These are phyloP conservation scores for Megalopta genalis DNA, from an alignment of 1,140 invertebrate genomes.

Conservation along the genomic window DNA sequence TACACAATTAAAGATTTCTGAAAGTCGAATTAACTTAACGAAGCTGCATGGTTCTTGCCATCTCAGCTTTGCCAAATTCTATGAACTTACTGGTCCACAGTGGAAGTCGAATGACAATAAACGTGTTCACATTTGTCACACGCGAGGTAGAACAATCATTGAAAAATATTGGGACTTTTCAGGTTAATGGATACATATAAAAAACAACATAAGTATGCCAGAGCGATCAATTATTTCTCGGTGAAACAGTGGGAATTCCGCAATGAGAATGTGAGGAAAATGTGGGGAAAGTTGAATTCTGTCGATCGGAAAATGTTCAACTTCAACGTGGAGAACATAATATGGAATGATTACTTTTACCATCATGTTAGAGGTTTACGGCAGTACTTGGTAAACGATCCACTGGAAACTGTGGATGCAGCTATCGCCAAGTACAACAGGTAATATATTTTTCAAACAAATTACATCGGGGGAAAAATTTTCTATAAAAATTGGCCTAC, in stretches of 20 bases:
- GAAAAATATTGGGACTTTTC: constrained; percentile 37
- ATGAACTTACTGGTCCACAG: too few relatives aligned
- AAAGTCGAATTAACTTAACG: too few relatives aligned
- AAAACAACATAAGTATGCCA: constrained; percentile 81
- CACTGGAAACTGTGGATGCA: constrained; percentile 67
- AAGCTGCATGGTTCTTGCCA: too few relatives aligned
- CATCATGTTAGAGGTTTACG: constrained; percentile 77
- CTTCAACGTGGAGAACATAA: constrained; percentile 75
- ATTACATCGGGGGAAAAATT: too few relatives aligned
- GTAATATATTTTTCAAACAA: too few relatives aligned
- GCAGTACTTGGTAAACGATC: constrained; percentile 79
- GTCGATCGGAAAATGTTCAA: constrained; percentile 79
- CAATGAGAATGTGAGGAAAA: constrained; percentile 80
- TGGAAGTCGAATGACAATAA: too few relatives aligned
- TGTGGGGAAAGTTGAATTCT: constrained; percentile 77
- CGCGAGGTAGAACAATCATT: background rate
- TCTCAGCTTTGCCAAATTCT: too few relatives aligned
- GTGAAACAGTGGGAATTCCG: constrained; percentile 82
- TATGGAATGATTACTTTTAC: constrained; percentile 78
- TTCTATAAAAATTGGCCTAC: too few relatives aligned
- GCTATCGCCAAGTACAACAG: constrained; percentile 49
- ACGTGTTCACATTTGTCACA: background rate
- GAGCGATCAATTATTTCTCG: constrained; percentile 82
- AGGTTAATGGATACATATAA: constrained; percentile 82
- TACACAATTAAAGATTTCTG: too few relatives aligned